phyloP scores from a whole-genome alignment of 2,888 invertebrate species.

The Eulithis testata region DNA sequence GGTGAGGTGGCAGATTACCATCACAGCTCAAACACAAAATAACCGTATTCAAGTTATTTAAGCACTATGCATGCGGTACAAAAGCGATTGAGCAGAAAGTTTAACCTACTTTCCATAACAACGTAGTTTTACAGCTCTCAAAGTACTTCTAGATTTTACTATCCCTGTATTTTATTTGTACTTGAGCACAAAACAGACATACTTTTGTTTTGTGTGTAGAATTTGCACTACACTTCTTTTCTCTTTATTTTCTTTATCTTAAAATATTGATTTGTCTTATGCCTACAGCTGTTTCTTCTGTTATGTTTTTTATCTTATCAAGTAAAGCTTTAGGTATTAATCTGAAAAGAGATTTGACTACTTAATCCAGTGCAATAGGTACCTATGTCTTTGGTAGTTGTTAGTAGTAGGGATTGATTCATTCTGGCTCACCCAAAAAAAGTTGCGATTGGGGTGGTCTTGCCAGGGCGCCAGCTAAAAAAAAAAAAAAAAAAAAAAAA shows the following conservation, averaged over 20 bases:
- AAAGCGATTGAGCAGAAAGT: conserved; percentile 13
- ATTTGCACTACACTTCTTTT: conserved; percentile 44
- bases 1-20: conserved; percentile 56
- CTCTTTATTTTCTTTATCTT: conserved; percentile 20
- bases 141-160: conserved; percentile 11
- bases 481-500: too few species aligned
- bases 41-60: conserved; percentile 19
- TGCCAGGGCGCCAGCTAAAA: too few species aligned
- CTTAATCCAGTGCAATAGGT: too few species aligned
- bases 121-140: conserved; percentile 11
- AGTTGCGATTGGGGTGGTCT: too few species aligned
- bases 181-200: conserved; percentile 43
- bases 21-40: conserved; percentile 31
- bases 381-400: neutral
- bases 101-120: neutral
- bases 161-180: conserved; percentile 23
- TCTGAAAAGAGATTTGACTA: too few species aligned
- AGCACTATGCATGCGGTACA: conserved; percentile 66
- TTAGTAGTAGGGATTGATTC: too few species aligned
- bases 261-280: neutral
- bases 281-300: neutral
- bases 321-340: neutral
- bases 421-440: too few species aligned
- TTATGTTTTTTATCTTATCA: neutral
- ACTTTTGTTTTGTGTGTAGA: conserved; percentile 40